Evolutionary conservation across 2,888 invertebrate species (phyloP).

Genomic region (Beris morrisii): DNA sequence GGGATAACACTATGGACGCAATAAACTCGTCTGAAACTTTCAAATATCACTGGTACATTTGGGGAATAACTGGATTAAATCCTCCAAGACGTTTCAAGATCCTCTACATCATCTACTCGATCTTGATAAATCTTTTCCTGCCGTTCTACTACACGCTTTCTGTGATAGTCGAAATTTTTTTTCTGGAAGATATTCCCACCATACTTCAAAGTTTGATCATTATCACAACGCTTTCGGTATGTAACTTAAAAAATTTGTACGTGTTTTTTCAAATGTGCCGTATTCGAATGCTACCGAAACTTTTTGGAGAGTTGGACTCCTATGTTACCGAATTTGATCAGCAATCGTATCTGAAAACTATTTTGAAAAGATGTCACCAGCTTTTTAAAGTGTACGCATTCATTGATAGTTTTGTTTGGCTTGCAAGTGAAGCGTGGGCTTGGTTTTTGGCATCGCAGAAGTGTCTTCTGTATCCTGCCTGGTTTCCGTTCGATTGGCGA

Average conservation of each 20-base stretch:
- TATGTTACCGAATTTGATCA: constrained; percentile 41
- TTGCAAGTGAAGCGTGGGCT: constrained; percentile 44
- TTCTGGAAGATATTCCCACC: constrained; percentile 43
- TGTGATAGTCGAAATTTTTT: constrained; percentile 46
- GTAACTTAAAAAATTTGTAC: constrained; percentile 50
- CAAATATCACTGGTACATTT: constrained; percentile 49
- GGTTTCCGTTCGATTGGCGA: constrained; percentile 47
- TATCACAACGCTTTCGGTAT: constrained; percentile 48
- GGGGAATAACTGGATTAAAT: constrained; percentile 48
- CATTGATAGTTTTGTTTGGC: constrained; percentile 46
- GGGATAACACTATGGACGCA: neutral
- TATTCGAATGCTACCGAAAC: constrained; percentile 42
- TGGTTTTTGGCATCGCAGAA: constrained; percentile 42
- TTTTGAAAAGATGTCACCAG: constrained; percentile 42
- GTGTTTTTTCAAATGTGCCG: constrained; percentile 46
- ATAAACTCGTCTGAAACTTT: constrained; percentile 45
- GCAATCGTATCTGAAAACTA: constrained; percentile 39
- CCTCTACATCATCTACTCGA: constrained; percentile 41
- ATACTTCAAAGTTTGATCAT: constrained; percentile 51
- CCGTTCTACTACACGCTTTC: constrained; percentile 49
- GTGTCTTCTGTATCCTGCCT: constrained; percentile 49
- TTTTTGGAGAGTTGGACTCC: constrained; percentile 44
- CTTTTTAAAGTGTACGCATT: constrained; percentile 45
- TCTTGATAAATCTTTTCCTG: constrained; percentile 45
- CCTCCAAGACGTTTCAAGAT: constrained; percentile 37